Evolutionary conservation across 2,888 invertebrate genomes (phyloP).

Genomic region (Aphodius sticticus): DNA sequence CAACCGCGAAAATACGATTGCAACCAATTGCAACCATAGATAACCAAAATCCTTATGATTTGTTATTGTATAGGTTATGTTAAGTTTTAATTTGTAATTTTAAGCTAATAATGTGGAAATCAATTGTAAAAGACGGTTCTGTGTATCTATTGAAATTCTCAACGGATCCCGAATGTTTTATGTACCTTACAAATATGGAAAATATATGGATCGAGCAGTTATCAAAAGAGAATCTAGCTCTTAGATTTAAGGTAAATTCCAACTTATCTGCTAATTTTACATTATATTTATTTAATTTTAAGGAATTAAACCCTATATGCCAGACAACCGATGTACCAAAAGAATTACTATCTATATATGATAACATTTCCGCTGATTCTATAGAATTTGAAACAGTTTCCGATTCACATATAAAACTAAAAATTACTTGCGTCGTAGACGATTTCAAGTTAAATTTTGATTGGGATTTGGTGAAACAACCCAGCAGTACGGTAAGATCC

Average conservation of each 20-base stretch:
- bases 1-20: no score
- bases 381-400: constrained; percentile 13
- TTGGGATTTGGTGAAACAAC: constrained; percentile 36
- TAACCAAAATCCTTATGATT: not conserved
- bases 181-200: constrained; percentile 50
- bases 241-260: constrained; percentile 48
- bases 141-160: constrained; percentile 48
- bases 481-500: constrained; percentile 38
- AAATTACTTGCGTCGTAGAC: constrained; percentile 23
- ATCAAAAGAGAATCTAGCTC: constrained; percentile 41
- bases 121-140: constrained; percentile 44
- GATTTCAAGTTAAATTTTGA: constrained; percentile 28
- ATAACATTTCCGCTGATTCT: constrained; percentile 20
- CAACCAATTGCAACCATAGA: no score
- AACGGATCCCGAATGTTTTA: constrained; percentile 39
- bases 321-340: constrained; percentile 34
- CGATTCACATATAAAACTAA: constrained; percentile 14
- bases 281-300: constrained; percentile 36
- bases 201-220: constrained; percentile 51
- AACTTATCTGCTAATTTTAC: not conserved
- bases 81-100: not conserved
- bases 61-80: not conserved
- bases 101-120: constrained; percentile 48
- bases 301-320: constrained; percentile 52
- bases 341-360: constrained; percentile 25